phyloP scores from a whole-genome alignment of 1,140 invertebrate genomes.

The Aphis craccivora region DNA sequence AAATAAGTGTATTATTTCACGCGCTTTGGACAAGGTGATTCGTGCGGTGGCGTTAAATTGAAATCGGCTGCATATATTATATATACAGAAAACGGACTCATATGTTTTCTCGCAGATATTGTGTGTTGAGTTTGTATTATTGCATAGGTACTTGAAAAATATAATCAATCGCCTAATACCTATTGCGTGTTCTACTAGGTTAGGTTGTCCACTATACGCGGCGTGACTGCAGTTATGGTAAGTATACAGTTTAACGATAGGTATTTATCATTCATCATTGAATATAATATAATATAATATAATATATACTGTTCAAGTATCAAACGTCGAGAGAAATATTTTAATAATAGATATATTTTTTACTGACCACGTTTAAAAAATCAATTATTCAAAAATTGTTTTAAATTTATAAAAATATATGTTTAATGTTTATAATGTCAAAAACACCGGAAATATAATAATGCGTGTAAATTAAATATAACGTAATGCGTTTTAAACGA shows the following conservation, averaged over 20 bases:
- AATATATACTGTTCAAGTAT: not conserved
- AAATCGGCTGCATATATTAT: slow-evolving; percentile 21
- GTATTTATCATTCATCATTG: not conserved
- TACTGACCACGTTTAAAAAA: not conserved
- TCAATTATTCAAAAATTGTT: not conserved
- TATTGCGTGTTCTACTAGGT: not conserved
- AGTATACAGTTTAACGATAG: not conserved
- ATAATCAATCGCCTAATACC: not conserved
- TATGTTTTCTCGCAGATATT: not conserved
- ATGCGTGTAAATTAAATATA: not conserved
- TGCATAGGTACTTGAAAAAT: not conserved
- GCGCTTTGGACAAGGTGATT: slow-evolving; percentile 42
- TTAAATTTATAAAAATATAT: not conserved
- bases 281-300: not conserved
- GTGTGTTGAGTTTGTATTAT: not conserved
- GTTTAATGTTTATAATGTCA: not conserved
- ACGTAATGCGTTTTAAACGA: not conserved
- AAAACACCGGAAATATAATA: not conserved
- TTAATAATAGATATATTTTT: not conserved
- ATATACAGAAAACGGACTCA: not conserved
- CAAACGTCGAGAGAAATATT: not conserved
- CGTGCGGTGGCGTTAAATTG: slow-evolving; percentile 50
- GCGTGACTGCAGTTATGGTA: not conserved
- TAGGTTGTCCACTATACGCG: not conserved
- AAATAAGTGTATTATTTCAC: slow-evolving; percentile 36